Percentiles rank a stretch among this genome's conserved stretches.
Evolutionary conservation across 2,113 vertebrate genomes (phyloP).

Genomic region (Elephantulus edwardii): DNA sequence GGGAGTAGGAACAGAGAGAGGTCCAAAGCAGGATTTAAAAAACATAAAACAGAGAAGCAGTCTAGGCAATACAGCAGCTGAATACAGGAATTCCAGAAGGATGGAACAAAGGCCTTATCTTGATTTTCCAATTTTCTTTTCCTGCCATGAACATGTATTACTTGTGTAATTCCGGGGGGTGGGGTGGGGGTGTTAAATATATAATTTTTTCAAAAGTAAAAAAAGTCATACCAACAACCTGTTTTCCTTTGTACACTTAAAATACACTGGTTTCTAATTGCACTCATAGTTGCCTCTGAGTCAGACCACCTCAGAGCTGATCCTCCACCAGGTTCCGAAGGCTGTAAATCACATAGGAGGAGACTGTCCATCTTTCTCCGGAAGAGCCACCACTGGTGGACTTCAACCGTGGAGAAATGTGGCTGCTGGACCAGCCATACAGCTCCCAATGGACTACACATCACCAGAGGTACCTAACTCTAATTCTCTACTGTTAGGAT

Average conservation of each 20-base stretch:
- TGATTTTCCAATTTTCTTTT: slow-evolving; percentile 22
- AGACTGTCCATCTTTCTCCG: too few relatives aligned
- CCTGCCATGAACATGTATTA: neutral
- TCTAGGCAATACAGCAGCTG: neutral
- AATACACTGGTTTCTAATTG: neutral
- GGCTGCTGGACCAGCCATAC: too few relatives aligned
- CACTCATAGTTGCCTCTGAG: too few relatives aligned
- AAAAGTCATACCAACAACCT: too few relatives aligned
- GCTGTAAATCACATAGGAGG: too few relatives aligned
- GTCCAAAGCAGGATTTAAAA: neutral
- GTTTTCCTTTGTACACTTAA: neutral
- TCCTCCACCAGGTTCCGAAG: too few relatives aligned
- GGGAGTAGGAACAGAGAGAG: neutral
- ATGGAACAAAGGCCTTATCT: neutral
- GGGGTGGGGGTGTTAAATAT: neutral
- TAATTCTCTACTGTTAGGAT: neutral
- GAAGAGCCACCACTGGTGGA: too few relatives aligned
- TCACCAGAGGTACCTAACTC: too few relatives aligned
- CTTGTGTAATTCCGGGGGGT: neutral
- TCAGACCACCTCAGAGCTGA: too few relatives aligned
- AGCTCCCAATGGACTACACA: too few relatives aligned
- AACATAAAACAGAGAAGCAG: neutral
- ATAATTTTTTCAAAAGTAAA: neutral
- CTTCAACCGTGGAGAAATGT: too few relatives aligned
- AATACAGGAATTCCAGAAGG: neutral